These are phyloP conservation scores for Andrena fulva DNA, from an alignment of 2,888 invertebrate species.

Conservation along the genomic window DNA sequence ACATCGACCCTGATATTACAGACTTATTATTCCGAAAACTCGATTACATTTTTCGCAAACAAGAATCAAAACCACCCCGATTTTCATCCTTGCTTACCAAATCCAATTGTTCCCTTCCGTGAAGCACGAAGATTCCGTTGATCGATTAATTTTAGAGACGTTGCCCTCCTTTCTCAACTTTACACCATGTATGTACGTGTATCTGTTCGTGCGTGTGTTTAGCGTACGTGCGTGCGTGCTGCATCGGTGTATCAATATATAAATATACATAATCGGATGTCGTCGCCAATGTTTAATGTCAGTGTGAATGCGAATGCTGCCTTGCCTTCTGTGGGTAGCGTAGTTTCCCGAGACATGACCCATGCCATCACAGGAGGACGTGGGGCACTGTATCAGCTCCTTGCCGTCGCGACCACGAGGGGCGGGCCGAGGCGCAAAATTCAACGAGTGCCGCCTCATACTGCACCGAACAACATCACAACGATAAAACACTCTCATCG, in stretches of 20 bases:
- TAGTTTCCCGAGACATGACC: slow-evolving; percentile 96
- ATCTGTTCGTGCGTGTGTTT: slow-evolving; percentile 25
- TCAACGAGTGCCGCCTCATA: slow-evolving; percentile 83
- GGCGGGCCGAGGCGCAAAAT: slow-evolving; percentile 82
- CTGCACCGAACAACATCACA: slow-evolving; percentile 76
- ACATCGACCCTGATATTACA: too few relatives aligned
- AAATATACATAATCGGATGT: slow-evolving; percentile 56
- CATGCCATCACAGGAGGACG: slow-evolving; percentile 93
- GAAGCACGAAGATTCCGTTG: background rate
- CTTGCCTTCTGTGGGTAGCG: slow-evolving; percentile 95
- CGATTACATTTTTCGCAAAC: background rate
- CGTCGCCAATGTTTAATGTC: slow-evolving; percentile 67
- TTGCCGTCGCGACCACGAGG: slow-evolving; percentile 89
- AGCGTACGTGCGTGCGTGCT: slow-evolving; percentile 73
- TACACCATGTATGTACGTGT: background rate
- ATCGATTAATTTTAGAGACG: background rate
- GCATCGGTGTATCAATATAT: slow-evolving; percentile 72
- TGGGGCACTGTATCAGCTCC: slow-evolving; percentile 93
- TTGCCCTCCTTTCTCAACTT: background rate
- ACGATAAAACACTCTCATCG: slow-evolving; percentile 57
- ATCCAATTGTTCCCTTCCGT: background rate
- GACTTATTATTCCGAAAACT: too few relatives aligned
- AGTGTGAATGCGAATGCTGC: slow-evolving; percentile 83
- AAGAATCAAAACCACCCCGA: background rate
- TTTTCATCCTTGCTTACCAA: too few relatives aligned